These are phyloP conservation scores for Matsumyia berberina DNA, from an alignment of 2,888 invertebrate genomes.

Conservation along the genomic window DNA sequence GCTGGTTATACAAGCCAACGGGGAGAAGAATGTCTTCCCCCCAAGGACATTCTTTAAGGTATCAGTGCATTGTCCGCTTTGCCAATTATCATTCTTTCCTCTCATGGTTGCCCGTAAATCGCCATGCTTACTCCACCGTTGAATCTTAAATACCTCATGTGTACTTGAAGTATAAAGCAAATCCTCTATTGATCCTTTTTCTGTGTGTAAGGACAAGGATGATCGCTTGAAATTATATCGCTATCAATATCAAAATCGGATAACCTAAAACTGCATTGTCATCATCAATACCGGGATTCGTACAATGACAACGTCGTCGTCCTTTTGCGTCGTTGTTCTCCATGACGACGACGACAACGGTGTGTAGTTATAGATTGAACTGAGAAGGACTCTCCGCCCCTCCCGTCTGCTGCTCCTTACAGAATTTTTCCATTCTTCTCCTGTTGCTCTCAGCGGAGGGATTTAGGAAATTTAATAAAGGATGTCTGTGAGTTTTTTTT, in stretches of 20 bases:
- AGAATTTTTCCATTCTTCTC: conserved; percentile 22
- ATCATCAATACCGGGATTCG: conserved; percentile 20
- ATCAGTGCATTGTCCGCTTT: not conserved
- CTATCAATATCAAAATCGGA: conserved; percentile 52
- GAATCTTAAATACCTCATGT: conserved; percentile 22
- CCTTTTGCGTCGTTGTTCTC: too few species aligned
- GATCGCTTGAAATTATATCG: conserved; percentile 57
- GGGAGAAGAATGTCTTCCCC: too few species aligned
- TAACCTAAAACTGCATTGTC: conserved; percentile 60
- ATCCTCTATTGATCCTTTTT: conserved; percentile 8
- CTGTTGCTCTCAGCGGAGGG: conserved; percentile 22
- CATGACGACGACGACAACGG: too few species aligned
- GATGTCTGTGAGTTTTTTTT: conserved; percentile 26
- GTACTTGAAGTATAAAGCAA: conserved; percentile 21
- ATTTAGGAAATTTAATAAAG: conserved; percentile 56
- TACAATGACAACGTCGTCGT: conserved; percentile 13
- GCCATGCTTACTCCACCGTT: not conserved
- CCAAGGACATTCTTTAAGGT: too few species aligned
- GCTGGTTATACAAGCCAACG: too few species aligned
- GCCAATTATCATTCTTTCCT: not conserved
- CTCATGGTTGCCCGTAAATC: not conserved
- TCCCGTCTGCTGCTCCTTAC: not conserved
- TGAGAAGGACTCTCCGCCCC: conserved; percentile 9
- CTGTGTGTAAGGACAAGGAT: conserved; percentile 18
- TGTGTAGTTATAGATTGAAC: conserved; percentile 10